Percentiles rank a stretch among this genome's conserved stretches.
Conservation (phyloP, 2,797 vertebrate species). For the Oceanodroma leucorhoa region DNA sequence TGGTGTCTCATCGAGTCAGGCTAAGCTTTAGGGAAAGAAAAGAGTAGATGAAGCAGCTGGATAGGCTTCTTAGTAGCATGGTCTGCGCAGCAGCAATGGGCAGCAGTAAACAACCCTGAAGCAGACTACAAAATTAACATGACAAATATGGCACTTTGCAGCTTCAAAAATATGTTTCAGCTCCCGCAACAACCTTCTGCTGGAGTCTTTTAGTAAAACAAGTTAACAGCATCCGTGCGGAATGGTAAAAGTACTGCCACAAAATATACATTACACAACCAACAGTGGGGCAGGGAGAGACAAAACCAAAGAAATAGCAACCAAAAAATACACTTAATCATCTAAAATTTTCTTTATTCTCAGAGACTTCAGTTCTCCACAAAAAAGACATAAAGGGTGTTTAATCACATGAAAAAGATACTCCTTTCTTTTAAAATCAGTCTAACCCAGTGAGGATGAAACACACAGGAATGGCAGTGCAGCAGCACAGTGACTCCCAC, state of each 20-base stretch:
- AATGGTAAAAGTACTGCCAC: neutral
- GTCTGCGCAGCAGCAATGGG: neutral
- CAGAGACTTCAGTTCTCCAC: neutral
- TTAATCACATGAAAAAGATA: neutral
- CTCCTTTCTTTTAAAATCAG: neutral
- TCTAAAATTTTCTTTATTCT: neutral
- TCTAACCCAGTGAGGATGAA: neutral
- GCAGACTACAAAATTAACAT: neutral
- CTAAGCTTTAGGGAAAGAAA: neutral
- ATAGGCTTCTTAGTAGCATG: neutral
- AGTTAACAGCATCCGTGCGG: neutral
- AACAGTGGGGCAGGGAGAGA: neutral
- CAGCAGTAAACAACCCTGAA: neutral
- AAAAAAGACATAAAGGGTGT: neutral
- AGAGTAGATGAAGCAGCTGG: neutral
- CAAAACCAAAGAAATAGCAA: neutral
- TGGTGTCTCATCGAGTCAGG: rapidly evolving
- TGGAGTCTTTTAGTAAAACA: neutral
- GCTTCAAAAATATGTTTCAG: neutral
- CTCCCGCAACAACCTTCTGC: neutral
- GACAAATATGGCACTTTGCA: neutral
- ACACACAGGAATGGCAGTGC: neutral
- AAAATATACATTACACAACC: neutral
- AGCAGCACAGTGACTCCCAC: neutral
- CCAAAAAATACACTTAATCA: neutral